Conservation (phyloP, 2,113 vertebrate genomes). For the Calonectris borealis region DNA sequence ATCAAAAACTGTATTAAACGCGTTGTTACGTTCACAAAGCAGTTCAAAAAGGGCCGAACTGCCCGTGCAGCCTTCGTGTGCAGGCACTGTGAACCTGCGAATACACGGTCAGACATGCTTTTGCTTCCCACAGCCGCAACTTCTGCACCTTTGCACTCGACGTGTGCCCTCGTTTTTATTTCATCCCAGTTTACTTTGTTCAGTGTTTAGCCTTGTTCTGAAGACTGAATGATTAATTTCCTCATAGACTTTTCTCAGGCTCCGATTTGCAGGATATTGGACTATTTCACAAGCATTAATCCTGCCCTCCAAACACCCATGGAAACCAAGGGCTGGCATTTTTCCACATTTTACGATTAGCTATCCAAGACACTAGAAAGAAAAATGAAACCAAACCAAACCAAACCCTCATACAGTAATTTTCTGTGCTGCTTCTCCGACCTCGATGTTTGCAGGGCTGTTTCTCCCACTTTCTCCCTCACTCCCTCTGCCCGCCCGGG, state of each 20-base stretch:
- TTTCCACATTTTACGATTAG: background rate
- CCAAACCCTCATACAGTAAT: fast-evolving
- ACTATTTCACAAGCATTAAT: background rate
- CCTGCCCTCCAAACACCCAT: background rate
- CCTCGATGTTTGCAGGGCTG: background rate
- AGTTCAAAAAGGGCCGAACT: background rate
- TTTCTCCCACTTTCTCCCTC: background rate
- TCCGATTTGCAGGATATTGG: background rate
- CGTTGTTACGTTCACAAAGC: background rate
- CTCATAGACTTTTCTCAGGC: background rate
- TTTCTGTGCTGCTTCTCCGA: background rate
- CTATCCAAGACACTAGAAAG: background rate
- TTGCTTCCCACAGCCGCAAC: background rate
- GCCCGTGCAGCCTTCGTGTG: background rate
- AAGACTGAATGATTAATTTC: background rate
- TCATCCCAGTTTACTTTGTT: too few relatives aligned
- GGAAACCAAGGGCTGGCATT: background rate
- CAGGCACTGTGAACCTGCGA: background rate
- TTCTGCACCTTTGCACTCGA: background rate
- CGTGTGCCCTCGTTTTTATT: fast-evolving
- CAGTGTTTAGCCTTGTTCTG: background rate
- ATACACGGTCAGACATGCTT: fast-evolving
- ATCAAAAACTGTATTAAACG: fast-evolving
- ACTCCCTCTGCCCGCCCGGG: background rate
- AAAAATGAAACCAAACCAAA: too few relatives aligned